Percentiles rank a stretch among this genome's conserved stretches.
phyloP scores from a whole-genome alignment of 2,888 invertebrate genomes.

The Mythimna ferrago region DNA sequence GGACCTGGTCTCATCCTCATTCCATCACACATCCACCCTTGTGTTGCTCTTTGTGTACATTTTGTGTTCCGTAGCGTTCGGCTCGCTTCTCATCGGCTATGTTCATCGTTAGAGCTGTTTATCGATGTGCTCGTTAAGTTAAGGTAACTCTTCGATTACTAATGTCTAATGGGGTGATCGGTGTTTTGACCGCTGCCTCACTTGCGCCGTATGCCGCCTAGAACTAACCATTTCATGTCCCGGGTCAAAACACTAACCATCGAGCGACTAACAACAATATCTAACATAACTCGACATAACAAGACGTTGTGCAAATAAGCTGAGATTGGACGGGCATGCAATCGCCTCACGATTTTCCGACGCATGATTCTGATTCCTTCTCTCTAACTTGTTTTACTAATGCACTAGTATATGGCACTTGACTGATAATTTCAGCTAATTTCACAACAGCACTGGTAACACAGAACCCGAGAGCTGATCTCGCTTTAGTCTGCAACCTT shows the following conservation, averaged over 20 bases:
- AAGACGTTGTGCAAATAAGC: constrained; percentile 85
- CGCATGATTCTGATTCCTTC: constrained; percentile 79
- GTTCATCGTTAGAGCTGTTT: constrained; percentile 76
- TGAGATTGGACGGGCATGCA: constrained; percentile 89
- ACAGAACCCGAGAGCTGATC: constrained; percentile 72
- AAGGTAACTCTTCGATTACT: constrained; percentile 57
- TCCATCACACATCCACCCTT: constrained; percentile 70
- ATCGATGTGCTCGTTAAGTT: constrained; percentile 73
- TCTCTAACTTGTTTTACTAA: constrained; percentile 62
- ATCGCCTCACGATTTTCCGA: constrained; percentile 66
- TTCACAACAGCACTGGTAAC: constrained; percentile 84
- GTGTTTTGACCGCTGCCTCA: constrained; percentile 71
- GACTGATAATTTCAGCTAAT: constrained; percentile 85
- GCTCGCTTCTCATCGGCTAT: constrained; percentile 77
- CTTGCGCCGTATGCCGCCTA: constrained; percentile 27
- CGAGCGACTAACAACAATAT: constrained; percentile 61
- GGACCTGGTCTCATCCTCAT: constrained; percentile 64
- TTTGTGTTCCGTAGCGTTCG: constrained; percentile 50
- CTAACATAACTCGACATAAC: constrained; percentile 60
- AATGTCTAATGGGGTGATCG: constrained; percentile 64
- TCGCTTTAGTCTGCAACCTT: constrained; percentile 81
- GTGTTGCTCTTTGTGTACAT: constrained; percentile 67
- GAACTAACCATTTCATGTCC: constrained; percentile 42
- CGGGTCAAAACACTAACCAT: constrained; percentile 71
- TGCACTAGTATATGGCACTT: constrained; percentile 72